These are phyloP conservation scores for Anolis apletophallus DNA, from an alignment of 2,797 vertebrate species.

Conservation along the genomic window DNA sequence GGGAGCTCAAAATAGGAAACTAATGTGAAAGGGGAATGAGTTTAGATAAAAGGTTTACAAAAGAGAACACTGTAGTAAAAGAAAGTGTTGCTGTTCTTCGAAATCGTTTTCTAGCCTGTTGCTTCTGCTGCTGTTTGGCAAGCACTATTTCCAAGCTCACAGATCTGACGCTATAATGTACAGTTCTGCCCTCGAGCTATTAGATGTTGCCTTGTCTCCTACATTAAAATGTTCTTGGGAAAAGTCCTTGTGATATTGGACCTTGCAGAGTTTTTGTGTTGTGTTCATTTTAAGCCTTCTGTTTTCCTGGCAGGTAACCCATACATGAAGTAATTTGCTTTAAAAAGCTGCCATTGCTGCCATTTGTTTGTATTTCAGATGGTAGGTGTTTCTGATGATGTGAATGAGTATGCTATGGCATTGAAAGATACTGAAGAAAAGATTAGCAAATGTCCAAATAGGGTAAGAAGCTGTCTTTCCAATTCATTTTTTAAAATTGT, in stretches of 20 bases:
- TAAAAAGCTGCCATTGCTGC: constrained; percentile 20
- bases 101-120: not conserved
- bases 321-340: not conserved
- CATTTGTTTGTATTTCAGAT: constrained; percentile 81
- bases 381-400: constrained; percentile 97
- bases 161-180: not conserved
- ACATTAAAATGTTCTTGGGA: not conserved
- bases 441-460: constrained; percentile 88
- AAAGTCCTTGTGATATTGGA: not conserved
- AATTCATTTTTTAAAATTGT: constrained; percentile 20
- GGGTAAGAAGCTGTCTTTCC: constrained; percentile 66
- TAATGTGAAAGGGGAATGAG: not conserved
- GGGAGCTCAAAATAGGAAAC: not conserved
- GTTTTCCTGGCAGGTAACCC: not conserved
- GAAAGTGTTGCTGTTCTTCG: not conserved
- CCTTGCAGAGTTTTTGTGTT: not conserved
- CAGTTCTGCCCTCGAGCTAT: not conserved
- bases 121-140: not conserved
- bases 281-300: not conserved
- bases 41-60: not conserved
- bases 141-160: too few species aligned
- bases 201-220: not conserved
- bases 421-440: constrained; percentile 97
- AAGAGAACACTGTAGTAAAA: not conserved
- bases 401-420: constrained; percentile 94